Base-by-base conservation (phyloP, 2,888 invertebrate species). In the Drosophila mayaguana region DNA sequence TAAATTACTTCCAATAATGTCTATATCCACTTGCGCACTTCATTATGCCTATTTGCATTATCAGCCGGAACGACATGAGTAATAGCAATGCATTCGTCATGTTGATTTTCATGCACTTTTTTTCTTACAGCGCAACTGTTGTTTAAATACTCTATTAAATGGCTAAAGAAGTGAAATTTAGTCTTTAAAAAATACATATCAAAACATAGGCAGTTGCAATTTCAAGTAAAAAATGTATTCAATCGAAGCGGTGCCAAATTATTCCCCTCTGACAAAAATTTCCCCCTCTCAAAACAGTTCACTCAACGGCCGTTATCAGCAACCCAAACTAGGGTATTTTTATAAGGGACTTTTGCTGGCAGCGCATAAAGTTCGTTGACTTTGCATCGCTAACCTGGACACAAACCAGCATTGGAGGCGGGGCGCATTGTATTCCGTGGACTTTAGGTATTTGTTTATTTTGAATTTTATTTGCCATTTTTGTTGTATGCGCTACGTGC, bases 41-140 rank as follows among this genome's bases (percentile, higher is more conserved):
- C 56, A 65, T 72, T 73, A 80, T 85, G 80, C 78, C 80, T 80
- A 75, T 85, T 83, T 85, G 73, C 80, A 78, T 61, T 85, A 84
- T 85, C 88, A 68, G 80, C 64, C 63, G 46, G 46, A 62, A 45
- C 67, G 71, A 48, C 54, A 78, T 63, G 53, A 53, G 43, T 18
- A 66, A 61, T 14, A 60, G 40, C 62, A 54, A 70, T 50, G 65
- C 64, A 66, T 73, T 71, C 67, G 71, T 68, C 83, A 73, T 83
- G 78, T 63, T 76, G 46, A 68, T 59, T 50, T 54, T 34, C 54
- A 54, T 38, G 62, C 66, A 67, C 54, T 66, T 82, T 62, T 63
- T 79, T 53, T 62, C 73, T 56, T 56, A 53, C 63, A 69, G 51
- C 32, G 11, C 46, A 61, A 36, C 57, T 36, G 72, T 32, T 51